Percentiles rank a stretch among this genome's conserved stretches.
phyloP scores from a whole-genome alignment of 1,140 invertebrate species.

The Eciton burchellii region DNA sequence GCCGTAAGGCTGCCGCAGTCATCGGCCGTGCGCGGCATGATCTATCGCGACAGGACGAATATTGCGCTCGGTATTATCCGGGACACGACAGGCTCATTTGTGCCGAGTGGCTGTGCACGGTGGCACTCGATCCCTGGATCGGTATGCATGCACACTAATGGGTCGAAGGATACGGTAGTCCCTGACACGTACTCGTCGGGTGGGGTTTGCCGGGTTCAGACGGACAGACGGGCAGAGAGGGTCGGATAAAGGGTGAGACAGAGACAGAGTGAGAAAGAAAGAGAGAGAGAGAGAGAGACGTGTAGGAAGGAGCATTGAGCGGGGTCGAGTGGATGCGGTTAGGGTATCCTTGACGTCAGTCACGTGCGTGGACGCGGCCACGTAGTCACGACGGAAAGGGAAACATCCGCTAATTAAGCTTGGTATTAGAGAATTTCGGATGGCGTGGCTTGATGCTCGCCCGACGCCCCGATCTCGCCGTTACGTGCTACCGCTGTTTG shows the following conservation, averaged over 20 bases:
- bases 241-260: not conserved
- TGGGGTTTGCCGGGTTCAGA: conserved; percentile 45
- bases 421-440: conserved; percentile 60
- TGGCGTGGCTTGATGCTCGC: conserved; percentile 13
- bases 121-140: conserved; percentile 72
- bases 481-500: conserved; percentile 6
- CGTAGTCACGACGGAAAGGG: conserved; percentile 29
- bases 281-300: not conserved
- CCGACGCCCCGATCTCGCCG: not conserved
- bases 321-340: conserved; percentile 58
- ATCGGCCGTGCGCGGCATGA: conserved; percentile 50
- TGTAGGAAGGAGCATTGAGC: conserved; percentile 31
- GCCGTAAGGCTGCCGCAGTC: conserved; percentile 25
- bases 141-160: conserved; percentile 73
- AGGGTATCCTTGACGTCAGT: conserved; percentile 61
- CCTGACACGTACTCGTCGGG: conserved; percentile 71
- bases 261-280: not conserved
- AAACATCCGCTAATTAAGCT: conserved; percentile 69
- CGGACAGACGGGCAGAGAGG: conserved; percentile 45
- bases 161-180: conserved; percentile 70
- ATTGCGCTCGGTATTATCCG: conserved; percentile 72
- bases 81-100: conserved; percentile 75
- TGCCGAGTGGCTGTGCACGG: conserved; percentile 68
- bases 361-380: conserved; percentile 59
- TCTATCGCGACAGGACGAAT: conserved; percentile 74